Base-by-base conservation (phyloP, 2,113 vertebrate genomes). In the Nettapus auritus region DNA sequence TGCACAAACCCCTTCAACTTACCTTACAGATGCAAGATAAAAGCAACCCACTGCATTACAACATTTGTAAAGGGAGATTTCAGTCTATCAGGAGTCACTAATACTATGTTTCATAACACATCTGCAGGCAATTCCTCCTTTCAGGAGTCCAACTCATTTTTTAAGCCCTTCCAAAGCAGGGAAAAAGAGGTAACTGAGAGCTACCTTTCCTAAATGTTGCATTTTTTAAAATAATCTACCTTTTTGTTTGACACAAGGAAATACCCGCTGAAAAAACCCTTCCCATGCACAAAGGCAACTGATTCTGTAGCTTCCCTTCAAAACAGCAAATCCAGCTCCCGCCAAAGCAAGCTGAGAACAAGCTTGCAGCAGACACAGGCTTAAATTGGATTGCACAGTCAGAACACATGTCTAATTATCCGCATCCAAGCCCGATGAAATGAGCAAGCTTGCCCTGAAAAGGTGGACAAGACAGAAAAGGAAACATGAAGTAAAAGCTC, bases 321-420 rank as follows among this genome's bases (percentile, higher is more conserved):
- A 80, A 89, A 62, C 44, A 94, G 53, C 18, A 79, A 68, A 21
- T 38, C 26, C 56, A 88, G 79, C 8, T 85, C 52, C 71, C 77
- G 88, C 63, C 75, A 82, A 71, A 96, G 56, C 42, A 87, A 91
- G 77, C 87, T 71, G 38, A 93, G 83, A 55, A 87, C 78, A 82
- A 86, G 59, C 82, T 77, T 86, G 67, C 50, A 79, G 88, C 8
- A 3, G 5, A 89, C 26, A 82, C 29, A 88, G 63, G 57, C 63
- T 87, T 84, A 79, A 71, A 82, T 0, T 80, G 76, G 86, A 90
- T 33, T 57, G 63, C 55, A 36, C 3, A 57, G 71, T 74, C 94
- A 96, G 71, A 94, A 82, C 40, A 13, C 50, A 20, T 57, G 76
- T 69, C 79, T 77, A 69, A 28, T 53, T 82, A 88, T 57, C 59